Percentiles rank a stretch among this genome's conserved stretches.
Evolutionary conservation across 2,113 vertebrate genomes (phyloP).

Genomic region (Castor canadensis): DNA sequence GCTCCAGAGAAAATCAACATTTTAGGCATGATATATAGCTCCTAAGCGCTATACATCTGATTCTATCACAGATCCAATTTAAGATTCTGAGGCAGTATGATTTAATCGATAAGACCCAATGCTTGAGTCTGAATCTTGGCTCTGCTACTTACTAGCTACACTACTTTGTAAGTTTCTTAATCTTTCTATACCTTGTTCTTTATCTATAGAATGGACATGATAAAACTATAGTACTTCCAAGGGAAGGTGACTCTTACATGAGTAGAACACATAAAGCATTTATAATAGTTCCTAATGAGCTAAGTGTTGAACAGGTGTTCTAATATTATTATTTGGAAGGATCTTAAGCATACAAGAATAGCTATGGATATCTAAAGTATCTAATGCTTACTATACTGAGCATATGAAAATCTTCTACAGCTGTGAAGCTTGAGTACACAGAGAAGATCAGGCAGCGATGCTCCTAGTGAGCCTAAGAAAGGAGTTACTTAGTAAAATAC

Average conservation of each 20-base stretch:
- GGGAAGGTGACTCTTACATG: background rate
- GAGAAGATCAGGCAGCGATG: background rate
- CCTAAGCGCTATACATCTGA: background rate
- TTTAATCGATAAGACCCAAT: background rate
- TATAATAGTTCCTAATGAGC: background rate
- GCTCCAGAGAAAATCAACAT: background rate
- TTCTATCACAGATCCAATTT: constrained; percentile 2
- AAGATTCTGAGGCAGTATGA: constrained; percentile 24
- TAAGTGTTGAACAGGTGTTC: background rate
- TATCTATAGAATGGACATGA: constrained; percentile 17
- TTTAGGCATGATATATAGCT: background rate
- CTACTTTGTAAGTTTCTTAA: constrained; percentile 35
- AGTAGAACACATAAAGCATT: constrained; percentile 23
- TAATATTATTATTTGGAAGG: background rate
- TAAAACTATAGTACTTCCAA: background rate
- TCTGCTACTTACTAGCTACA: constrained; percentile 8
- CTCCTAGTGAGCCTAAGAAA: background rate
- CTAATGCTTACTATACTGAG: background rate
- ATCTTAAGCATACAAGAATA: background rate
- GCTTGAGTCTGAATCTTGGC: background rate
- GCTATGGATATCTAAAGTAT: background rate
- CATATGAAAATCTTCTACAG: constrained; percentile 16
- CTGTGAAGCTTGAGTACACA: background rate
- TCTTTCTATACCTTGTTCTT: constrained; percentile 28
- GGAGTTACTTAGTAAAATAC: background rate